A percentile compares a stretch with the other conserved stretches of the same genome.
These are phyloP conservation scores for Lepidurus packardi DNA, from an alignment of 1,140 invertebrate species.

Conservation along the genomic window DNA sequence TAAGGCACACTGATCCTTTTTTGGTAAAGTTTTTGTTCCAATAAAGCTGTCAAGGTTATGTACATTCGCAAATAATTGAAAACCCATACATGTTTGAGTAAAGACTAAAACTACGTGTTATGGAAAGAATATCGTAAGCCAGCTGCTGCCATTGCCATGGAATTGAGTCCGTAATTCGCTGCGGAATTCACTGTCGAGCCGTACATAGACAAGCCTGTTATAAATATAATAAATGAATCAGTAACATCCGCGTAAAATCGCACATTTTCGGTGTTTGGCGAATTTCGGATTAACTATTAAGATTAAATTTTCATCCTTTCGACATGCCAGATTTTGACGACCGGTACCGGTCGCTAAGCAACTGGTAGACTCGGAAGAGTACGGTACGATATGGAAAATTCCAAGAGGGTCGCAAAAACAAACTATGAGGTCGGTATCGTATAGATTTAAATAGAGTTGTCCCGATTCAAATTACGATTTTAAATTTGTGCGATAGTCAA, in stretches of 20 bases:
- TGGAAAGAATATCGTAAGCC: not conserved
- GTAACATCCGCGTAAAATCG: not conserved
- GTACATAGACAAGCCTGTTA: not conserved
- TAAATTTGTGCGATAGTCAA: too few species aligned
- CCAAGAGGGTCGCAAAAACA: too few species aligned
- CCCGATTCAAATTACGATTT: too few species aligned
- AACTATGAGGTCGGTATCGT: too few species aligned
- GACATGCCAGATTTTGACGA: too few species aligned
- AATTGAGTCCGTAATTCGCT: not conserved
- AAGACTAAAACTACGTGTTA: not conserved
- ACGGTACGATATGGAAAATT: too few species aligned
- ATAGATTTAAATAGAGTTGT: too few species aligned
- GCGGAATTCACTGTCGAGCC: not conserved
- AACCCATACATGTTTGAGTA: not conserved
- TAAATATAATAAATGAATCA: not conserved
- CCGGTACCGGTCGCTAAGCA: too few species aligned
- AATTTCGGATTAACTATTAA: too few species aligned
- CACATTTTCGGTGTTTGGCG: too few species aligned
- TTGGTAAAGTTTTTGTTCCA: slow-evolving; percentile 2
- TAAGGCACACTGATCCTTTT: not conserved
- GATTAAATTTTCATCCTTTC: too few species aligned
- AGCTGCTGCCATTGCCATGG: not conserved
- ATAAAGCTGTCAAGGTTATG: not conserved
- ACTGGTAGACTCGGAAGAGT: too few species aligned
- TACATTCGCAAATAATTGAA: not conserved